phyloP scores from a whole-genome alignment of 2,888 invertebrate genomes.

The Volucella zonaria region DNA sequence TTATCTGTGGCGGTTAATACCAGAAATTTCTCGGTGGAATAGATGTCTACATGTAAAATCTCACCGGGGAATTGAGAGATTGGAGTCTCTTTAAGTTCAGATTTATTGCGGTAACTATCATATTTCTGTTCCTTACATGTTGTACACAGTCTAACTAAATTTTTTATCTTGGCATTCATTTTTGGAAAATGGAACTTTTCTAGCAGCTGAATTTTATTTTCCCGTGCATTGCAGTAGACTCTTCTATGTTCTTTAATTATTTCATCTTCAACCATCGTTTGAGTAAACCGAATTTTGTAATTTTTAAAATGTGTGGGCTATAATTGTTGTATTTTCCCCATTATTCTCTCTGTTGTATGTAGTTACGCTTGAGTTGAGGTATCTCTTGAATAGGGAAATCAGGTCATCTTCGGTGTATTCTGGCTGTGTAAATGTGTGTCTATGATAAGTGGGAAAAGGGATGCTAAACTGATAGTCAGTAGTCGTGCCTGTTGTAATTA shows the following conservation, averaged over 20 bases:
- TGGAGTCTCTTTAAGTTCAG: constrained; percentile 26
- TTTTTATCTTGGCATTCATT: constrained; percentile 34
- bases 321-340: no score
- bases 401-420: no score
- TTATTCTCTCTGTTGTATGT: no score
- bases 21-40: constrained; percentile 21
- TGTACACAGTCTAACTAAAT: constrained; percentile 14
- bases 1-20: constrained; percentile 47
- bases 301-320: no score
- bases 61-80: constrained; percentile 52
- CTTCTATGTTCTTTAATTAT: no score
- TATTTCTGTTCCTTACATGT: constrained; percentile 32
- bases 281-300: no score
- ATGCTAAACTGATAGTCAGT: no score
- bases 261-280: no score
- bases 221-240: no score
- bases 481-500: neutral
- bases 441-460: no score
- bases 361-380: no score
- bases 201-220: constrained; percentile 30
- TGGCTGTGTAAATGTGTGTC: neutral
- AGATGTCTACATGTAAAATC: constrained; percentile 40
- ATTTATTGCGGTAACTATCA: constrained; percentile 37
- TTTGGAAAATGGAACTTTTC: constrained; percentile 44
- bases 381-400: no score